Evolutionary conservation across 2,888 invertebrate species (phyloP), one percentile per base, ranked within the genome.

Genomic region (Parnassius apollo): DNA sequence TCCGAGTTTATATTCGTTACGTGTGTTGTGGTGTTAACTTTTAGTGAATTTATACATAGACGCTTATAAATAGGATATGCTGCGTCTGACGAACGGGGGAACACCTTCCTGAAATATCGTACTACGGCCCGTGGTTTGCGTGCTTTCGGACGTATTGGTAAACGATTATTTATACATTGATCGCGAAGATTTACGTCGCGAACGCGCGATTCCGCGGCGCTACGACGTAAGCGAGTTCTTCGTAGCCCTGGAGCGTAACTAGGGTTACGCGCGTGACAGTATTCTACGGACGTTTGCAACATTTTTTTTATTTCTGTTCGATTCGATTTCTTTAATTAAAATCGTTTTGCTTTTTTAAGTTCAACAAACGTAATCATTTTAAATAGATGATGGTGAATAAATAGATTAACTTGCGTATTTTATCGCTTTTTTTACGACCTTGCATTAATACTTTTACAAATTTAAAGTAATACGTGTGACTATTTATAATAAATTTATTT

Each of bases 1-100:
- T 91, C 88, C 90, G 90, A 92, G 92, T 91, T 91, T 92, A 91
- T 91, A 91, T 91, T 91, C 91, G 91, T 91, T 91, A 91, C 92
- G 90, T 90, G 89, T 90, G 91, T 91, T 90, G 91, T 88, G 91
- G 90, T 90, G 91, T 91, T 91, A 91, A 91, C 91, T 91, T 91
- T 91, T 91, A 91, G 91, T 91, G 88, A 91, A 91, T 91, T 91
- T 91, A 91, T 91, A 91, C 91, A 91, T 91, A 91, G 91, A 88
- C 89, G 91, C 90, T 89, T 91, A 91, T 91, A 91, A 91, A 91
- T 91, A 91, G 91, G 90, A 90, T 91, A 88, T 91, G 88, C 91
- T 90, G 88, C 91, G 91, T 91, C 91, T 90, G 91, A 89, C 91
- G 91, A 82, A 86, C 90, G 91, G 91, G 91, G 91, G 91, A 91